Conservation (phyloP, 2,113 vertebrate genomes). For the Melanerpes aurifrons region DNA sequence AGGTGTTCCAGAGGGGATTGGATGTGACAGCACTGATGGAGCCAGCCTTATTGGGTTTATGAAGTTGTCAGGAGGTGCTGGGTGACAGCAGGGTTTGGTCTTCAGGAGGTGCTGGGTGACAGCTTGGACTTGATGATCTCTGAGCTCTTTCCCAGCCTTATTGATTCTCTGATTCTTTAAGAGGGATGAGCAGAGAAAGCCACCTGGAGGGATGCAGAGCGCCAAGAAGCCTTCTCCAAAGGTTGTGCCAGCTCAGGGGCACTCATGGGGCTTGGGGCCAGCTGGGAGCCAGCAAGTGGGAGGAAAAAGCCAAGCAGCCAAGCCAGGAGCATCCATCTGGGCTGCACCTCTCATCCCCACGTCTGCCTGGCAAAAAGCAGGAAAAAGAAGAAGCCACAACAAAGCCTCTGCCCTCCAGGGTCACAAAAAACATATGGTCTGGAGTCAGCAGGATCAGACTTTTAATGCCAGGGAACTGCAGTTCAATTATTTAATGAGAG, state of each 20-base stretch:
- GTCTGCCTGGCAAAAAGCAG: neutral
- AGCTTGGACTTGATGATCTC: too few species aligned
- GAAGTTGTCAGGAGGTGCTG: too few species aligned
- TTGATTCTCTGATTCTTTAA: too few species aligned
- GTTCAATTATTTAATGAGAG: constrained; percentile 46
- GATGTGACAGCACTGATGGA: too few species aligned
- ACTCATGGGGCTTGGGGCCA: fast-evolving
- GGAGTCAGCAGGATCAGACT: neutral
- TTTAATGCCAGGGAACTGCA: neutral
- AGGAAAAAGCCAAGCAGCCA: neutral
- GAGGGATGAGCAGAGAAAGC: neutral
- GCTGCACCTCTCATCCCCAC: neutral
- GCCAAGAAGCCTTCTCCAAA: neutral
- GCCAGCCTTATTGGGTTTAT: too few species aligned
- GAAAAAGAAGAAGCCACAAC: neutral
- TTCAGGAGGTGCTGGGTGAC: too few species aligned
- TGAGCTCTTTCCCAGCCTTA: too few species aligned
- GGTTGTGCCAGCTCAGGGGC: neutral
- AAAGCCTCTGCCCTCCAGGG: neutral
- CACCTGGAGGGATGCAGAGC: fast-evolving
- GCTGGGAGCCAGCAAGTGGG: neutral
- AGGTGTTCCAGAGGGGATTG: too few species aligned
- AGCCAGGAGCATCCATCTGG: neutral
- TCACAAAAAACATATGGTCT: neutral
- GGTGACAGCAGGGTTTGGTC: too few species aligned